A percentile compares a stretch with the other conserved stretches of the same genome.
These are phyloP conservation scores for Phacellophora camtschatica DNA, from an alignment of 30 jellyfish, hydroid and myxozoan species.

Conservation along the genomic window DNA sequence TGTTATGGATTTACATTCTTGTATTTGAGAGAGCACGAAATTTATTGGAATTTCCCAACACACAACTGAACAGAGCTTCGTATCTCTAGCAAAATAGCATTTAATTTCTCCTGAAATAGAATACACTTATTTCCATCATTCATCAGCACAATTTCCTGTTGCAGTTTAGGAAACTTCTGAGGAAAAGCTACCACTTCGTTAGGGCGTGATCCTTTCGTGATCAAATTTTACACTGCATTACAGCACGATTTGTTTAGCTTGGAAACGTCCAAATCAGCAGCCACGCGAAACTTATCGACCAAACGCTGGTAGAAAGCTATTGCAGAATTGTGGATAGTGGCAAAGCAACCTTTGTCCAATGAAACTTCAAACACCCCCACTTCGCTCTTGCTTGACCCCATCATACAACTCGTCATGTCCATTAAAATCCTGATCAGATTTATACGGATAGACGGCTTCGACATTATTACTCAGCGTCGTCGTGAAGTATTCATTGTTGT, in stretches of 20 bases:
- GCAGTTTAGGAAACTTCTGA: not conserved
- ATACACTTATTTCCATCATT: not conserved
- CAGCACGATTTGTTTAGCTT: slow-evolving; percentile 54
- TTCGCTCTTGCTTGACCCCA: slow-evolving; percentile 43
- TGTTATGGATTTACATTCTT: not conserved
- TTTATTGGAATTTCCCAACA: no score
- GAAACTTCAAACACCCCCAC: slow-evolving; percentile 44
- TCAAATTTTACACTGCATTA: slow-evolving; percentile 13
- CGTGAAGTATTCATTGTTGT: not conserved
- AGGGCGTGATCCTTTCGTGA: slow-evolving; percentile 30
- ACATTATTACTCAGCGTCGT: slow-evolving; percentile 40
- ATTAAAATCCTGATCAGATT: not conserved
- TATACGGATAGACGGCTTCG: not conserved
- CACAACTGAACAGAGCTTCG: no score
- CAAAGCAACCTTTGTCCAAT: slow-evolving; percentile 3
- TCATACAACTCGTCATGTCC: slow-evolving; percentile 6
- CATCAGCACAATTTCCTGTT: not conserved
- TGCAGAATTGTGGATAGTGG: not conserved
- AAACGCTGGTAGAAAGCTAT: slow-evolving; percentile 1
- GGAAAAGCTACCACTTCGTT: not conserved
- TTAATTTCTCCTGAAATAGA: no score
- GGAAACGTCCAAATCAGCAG: not conserved
- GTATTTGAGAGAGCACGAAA: slow-evolving; percentile 30
- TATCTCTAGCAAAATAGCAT: no score
- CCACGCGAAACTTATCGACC: slow-evolving; percentile 63